Base-by-base conservation (phyloP, 1,140 invertebrate genomes). In the Drosophila ananassae region DNA sequence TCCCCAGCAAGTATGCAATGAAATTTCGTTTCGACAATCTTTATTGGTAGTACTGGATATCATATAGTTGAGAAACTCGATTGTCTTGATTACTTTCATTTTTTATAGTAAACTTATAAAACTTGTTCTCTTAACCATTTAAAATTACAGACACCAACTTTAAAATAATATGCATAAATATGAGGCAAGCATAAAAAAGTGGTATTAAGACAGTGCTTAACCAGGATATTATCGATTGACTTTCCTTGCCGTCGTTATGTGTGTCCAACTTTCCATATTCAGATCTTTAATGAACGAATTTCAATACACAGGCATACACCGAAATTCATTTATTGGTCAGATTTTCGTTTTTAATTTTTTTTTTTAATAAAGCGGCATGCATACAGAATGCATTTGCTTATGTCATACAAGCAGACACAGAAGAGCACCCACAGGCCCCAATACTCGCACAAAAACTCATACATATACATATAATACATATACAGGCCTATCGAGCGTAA, bases 361-460 rank as follows among this genome's bases (percentile, higher is more conserved):
- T 87, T 81, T 85, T 85, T 75, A 85, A 80, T 81, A 73, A 85
- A 81, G 62, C 68, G 39, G 41, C 64, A 58, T 57, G 47, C 67
- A 68, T 61, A 69, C 66, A 57, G 39, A 73, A 51, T 80, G 61
- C 73, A 60, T 80, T 68, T 77, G 54, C 76, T 72, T 79, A 67
- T 71, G 64, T 57, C 64, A 56, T 17, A 58, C 39, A 58, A 46
- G 41, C 52, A 21, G 41, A 46, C 48, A 46, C 17, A 34, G 22
- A 22, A 24, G n/a, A 3, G 44, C 50, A 52, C 37, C 52, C 53
- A 60, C 41, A 63, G 63, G 63, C 50, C 44, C 28, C 72, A 25
- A 21, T 37, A 12, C n/a, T 58, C 50, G 24, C 37, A 75, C 34
- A 39, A 25, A 75, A 39, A 73, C 46, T 30, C 56, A 54, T 41